phyloP scores from a whole-genome alignment of 2,113 vertebrate species.

The Cheilinus undulatus region DNA sequence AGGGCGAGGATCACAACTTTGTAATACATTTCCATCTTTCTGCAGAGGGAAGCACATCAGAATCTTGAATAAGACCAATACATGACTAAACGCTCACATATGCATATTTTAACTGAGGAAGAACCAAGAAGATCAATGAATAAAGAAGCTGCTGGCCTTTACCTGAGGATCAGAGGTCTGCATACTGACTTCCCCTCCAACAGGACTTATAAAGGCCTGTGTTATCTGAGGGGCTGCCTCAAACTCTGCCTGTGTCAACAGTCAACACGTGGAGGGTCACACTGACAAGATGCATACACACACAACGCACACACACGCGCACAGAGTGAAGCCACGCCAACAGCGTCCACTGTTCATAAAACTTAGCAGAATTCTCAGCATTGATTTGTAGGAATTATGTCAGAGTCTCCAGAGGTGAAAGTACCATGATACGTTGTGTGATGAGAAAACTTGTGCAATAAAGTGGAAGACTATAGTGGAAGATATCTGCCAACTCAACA shows the following conservation, averaged over 20 bases:
- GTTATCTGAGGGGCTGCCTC: conserved; percentile 82
- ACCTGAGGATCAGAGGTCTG: conserved; percentile 61
- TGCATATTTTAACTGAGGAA: conserved; percentile 3
- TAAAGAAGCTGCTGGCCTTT: conserved; percentile 28
- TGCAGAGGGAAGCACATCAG: conserved; percentile 41
- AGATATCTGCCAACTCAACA: neutral
- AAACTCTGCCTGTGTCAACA: conserved; percentile 85
- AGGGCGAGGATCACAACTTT: conserved; percentile 61
- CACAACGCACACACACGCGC: conserved; percentile 20
- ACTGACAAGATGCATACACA: conserved; percentile 43
- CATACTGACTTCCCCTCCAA: conserved; percentile 47
- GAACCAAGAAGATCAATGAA: conserved; percentile 11
- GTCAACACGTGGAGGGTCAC: conserved; percentile 87
- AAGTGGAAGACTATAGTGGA: neutral
- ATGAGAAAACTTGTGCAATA: neutral
- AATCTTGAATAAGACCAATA: neutral
- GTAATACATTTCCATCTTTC: conserved; percentile 68
- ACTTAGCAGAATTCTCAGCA: neutral
- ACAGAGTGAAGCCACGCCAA: neutral
- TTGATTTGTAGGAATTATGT: conserved; percentile 13
- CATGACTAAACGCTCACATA: neutral
- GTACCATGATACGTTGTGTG: neutral
- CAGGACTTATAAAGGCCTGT: conserved; percentile 78
- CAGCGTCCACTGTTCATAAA: conserved; percentile 6
- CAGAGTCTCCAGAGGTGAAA: neutral